phyloP scores from a whole-genome alignment of 2,888 invertebrate species.

The Phanerotoma sp. region DNA sequence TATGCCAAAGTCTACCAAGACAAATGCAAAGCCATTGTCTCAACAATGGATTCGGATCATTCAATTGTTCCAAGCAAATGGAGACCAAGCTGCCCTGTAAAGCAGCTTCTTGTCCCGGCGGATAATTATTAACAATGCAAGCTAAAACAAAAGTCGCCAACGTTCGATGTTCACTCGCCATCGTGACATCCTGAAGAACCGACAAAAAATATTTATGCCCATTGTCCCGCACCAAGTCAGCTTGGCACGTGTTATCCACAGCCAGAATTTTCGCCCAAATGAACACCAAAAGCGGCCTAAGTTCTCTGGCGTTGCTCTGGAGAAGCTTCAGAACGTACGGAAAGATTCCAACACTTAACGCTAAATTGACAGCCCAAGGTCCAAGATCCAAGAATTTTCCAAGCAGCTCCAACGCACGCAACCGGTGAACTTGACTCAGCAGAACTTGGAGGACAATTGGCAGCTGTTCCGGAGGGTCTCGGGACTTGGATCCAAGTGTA shows the following conservation, averaged over 20 bases:
- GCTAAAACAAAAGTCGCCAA: slow-evolving; percentile 94
- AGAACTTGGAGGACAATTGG: slow-evolving; percentile 95
- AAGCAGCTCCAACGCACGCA: slow-evolving; percentile 90
- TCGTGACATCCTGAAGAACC: slow-evolving; percentile 83
- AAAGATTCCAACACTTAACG: slow-evolving; percentile 96
- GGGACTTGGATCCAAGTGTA: slow-evolving; percentile 71
- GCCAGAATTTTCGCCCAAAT: slow-evolving; percentile 99
- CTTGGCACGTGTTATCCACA: slow-evolving; percentile 93
- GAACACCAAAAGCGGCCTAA: slow-evolving; percentile 90
- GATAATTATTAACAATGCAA: slow-evolving; percentile 87
- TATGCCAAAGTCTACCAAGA: slow-evolving; percentile 87
- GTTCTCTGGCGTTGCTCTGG: slow-evolving; percentile 90
- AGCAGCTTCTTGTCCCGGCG: slow-evolving; percentile 87
- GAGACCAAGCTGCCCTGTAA: slow-evolving; percentile 88
- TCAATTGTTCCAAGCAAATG: slow-evolving; percentile 87
- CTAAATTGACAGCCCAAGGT: slow-evolving; percentile 93
- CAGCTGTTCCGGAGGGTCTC: slow-evolving; percentile 92
- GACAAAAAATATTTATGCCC: slow-evolving; percentile 94
- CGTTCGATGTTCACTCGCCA: slow-evolving; percentile 85
- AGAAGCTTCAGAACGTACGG: slow-evolving; percentile 97
- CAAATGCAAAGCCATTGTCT: slow-evolving; percentile 91
- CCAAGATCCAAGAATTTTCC: slow-evolving; percentile 95
- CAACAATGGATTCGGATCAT: slow-evolving; percentile 68
- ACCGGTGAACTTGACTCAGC: slow-evolving; percentile 78
- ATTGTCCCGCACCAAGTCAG: slow-evolving; percentile 89